phyloP scores from a whole-genome alignment of 1,140 invertebrate genomes.

The Mya arenaria region DNA sequence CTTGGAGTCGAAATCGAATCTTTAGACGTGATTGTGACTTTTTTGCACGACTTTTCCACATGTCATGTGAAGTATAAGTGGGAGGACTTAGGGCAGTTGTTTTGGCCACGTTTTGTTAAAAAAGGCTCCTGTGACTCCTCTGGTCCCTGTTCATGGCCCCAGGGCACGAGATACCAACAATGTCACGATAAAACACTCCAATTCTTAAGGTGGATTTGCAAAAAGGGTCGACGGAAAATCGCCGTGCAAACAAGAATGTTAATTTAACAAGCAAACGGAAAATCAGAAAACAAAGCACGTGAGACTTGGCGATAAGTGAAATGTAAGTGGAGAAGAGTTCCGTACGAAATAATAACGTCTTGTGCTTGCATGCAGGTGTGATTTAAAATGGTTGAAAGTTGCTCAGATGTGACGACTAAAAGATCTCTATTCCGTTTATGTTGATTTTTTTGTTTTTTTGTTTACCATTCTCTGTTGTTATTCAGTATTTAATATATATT shows the following conservation, averaged over 20 bases:
- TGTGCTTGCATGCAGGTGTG: conserved; percentile 19
- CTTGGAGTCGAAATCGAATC: not conserved
- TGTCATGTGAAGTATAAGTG: conserved; percentile 24
- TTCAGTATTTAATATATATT: too few relatives aligned
- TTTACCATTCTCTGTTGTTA: too few relatives aligned
- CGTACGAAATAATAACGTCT: not conserved
- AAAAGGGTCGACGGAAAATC: not conserved
- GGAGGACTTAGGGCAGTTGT: conserved; percentile 13
- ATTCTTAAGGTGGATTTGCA: conserved; percentile 27
- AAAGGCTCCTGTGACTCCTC: not conserved
- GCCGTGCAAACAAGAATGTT: not conserved
- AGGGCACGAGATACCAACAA: conserved; percentile 14
- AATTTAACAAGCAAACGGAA: too few relatives aligned
- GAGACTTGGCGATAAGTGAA: not conserved
- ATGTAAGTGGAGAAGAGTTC: conserved; percentile 36
- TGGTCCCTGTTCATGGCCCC: conserved; percentile 10
- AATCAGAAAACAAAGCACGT: not conserved
- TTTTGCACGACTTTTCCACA: not conserved
- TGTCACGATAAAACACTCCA: not conserved
- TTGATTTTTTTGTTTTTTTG: too few relatives aligned
- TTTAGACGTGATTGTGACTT: not conserved
- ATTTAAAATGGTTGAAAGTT: not conserved
- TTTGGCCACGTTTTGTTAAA: conserved; percentile 32
- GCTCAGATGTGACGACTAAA: too few relatives aligned
- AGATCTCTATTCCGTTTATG: too few relatives aligned